A percentile compares a stretch with the other conserved stretches of the same genome.
Conservation (phyloP, 1,140 invertebrate species). For the Wasmannia auropunctata region DNA sequence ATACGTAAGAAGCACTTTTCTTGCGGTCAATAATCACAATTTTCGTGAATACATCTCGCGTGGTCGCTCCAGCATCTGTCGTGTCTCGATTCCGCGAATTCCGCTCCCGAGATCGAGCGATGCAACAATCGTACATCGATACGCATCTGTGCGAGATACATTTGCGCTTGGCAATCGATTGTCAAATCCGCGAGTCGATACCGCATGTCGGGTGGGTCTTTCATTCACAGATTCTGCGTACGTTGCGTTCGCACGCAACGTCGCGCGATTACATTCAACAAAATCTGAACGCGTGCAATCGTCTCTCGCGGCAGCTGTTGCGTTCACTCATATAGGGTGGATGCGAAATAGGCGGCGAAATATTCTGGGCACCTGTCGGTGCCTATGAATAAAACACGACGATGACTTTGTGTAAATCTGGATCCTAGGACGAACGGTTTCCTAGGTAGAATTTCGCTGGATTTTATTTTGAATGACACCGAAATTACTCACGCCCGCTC, state of each 20-base stretch:
- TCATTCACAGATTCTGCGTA: conserved; percentile 20
- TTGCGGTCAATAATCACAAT: not conserved
- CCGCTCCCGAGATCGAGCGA: not conserved
- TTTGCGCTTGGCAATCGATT: not conserved
- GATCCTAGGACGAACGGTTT: not conserved
- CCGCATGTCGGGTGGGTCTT: not conserved
- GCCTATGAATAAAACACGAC: conserved; percentile 34
- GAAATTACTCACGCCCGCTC: not conserved
- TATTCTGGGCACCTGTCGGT: conserved; percentile 10
- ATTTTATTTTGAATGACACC: conserved; percentile 24
- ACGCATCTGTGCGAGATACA: not conserved
- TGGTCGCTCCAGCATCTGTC: conserved; percentile 2
- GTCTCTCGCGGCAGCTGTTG: conserved; percentile 31
- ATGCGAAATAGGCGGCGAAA: conserved; percentile 5
- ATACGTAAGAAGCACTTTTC: not conserved
- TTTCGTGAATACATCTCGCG: not conserved
- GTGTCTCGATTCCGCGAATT: not conserved
- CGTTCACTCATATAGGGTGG: not conserved
- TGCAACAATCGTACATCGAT: not conserved
- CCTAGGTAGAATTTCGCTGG: not conserved
- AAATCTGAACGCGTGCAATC: not conserved
- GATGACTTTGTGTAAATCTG: not conserved
- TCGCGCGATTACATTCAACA: conserved; percentile 5
- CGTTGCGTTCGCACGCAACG: not conserved
- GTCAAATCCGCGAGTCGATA: conserved; percentile 3